Percentiles rank a stretch among this genome's conserved stretches.
Conservation (phyloP, 1,140 invertebrate genomes). For the Acromyrmex charruanus region DNA sequence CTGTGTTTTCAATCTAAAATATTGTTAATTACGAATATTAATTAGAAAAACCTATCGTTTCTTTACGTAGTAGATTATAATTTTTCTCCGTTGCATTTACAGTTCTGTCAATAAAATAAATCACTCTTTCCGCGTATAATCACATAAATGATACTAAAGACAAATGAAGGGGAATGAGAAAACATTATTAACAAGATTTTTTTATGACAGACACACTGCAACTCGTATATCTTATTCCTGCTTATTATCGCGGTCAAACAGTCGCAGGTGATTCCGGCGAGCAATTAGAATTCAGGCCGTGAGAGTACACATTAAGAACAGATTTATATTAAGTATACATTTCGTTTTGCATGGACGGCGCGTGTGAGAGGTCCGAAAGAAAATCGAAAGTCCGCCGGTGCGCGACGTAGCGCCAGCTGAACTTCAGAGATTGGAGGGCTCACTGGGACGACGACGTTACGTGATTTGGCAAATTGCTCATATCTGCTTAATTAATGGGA, state of each 20-base stretch:
- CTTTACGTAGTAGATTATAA: not conserved
- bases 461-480: constrained; percentile 65
- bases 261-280: constrained; percentile 19
- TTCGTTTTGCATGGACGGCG: constrained; percentile 30
- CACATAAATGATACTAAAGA: not conserved
- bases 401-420: constrained; percentile 50
- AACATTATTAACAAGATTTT: constrained; percentile 24
- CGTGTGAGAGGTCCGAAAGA: constrained; percentile 20
- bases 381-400: constrained; percentile 44
- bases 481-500: constrained; percentile 66
- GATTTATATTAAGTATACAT: constrained; percentile 56
- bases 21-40: not conserved
- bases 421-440: constrained; percentile 54
- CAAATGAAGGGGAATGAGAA: constrained; percentile 3
- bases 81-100: not conserved
- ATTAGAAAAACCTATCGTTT: not conserved
- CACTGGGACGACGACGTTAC: constrained; percentile 24
- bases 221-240: not conserved
- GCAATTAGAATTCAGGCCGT: constrained; percentile 31
- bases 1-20: not conserved
- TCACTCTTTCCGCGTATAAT: not conserved
- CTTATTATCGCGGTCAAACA: constrained; percentile 33
- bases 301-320: constrained; percentile 49
- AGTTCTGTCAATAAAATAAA: not conserved
- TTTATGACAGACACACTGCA: not conserved